Evolutionary conservation across 2,888 invertebrate species (phyloP), one percentile per base, ranked within the genome.

Genomic region (Archips crataeganus): DNA sequence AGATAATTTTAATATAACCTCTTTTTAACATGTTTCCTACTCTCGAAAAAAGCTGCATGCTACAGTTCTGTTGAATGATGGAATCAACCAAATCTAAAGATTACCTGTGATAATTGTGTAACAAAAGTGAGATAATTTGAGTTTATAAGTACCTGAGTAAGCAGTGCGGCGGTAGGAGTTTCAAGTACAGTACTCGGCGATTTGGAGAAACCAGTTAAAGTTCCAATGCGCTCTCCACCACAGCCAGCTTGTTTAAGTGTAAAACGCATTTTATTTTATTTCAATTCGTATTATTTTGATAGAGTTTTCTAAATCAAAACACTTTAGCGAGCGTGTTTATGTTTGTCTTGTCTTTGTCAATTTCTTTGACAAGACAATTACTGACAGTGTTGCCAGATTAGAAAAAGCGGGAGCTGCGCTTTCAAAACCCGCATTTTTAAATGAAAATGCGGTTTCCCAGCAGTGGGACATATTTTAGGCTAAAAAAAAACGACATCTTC

Each of bases 91-190:
- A 49, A n/a, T n/a, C 0, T n/a, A n/a, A n/a, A 49, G 49, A 49
- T 6, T 49, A 49, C 6, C n/a, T n/a, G n/a, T 1, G n/a, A 49
- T 49, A 13, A 15, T 5, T 49, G 49, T 49, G n/a, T n/a, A 71
- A 34, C 4, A 15, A 36, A 51, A 45, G 11, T 45, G 0, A 45
- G 11, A 45, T 45, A 45, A 45, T 11, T 23, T 42, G 63, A 15
- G 62, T 45, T 77, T 76, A 5, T 1, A 23, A 5, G 80, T 92
- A 97, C 97, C 95, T 96, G 96, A 8, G 98, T 98, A 76, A 97
- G 96, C 74, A 98, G 90, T 82, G 98, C 95, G 45, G 97, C 94
- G 66, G 97, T 88, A 0, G 98, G 98, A 36, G 98, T 98, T 90
- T 97, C 96, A 64, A 97, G 95, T 62, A 85, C 82, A 49, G 94